A percentile compares a stretch with the other conserved stretches of the same genome.
Conservation (phyloP, 2,888 invertebrate species). For the Athrips mouffetella region DNA sequence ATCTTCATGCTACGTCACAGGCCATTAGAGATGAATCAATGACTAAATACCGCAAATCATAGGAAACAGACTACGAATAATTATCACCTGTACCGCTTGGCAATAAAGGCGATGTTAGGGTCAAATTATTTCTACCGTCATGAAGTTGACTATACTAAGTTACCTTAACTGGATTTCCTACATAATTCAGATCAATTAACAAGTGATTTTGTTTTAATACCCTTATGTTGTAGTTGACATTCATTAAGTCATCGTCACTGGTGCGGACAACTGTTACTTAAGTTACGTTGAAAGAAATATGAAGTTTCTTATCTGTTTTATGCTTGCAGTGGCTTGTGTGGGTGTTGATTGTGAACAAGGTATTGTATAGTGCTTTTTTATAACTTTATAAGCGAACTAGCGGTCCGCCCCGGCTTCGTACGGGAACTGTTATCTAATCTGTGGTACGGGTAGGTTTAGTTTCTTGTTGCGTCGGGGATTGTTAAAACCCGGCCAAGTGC, state of each 20-base stretch:
- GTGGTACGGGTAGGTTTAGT: too few relatives aligned
- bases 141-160: constrained; percentile 54
- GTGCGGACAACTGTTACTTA: neutral
- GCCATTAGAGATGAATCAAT: too few relatives aligned
- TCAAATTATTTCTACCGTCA: too few relatives aligned
- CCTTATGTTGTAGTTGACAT: constrained; percentile 21
- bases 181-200: constrained; percentile 41
- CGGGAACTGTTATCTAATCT: too few relatives aligned
- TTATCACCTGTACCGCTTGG: too few relatives aligned
- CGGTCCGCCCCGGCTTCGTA: too few relatives aligned
- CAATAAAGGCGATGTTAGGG: too few relatives aligned
- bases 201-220: constrained; percentile 36
- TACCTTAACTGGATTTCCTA: constrained; percentile 41
- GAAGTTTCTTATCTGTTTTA: neutral
- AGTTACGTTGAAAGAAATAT: neutral
- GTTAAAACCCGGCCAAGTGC: too few relatives aligned
- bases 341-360: neutral
- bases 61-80: too few relatives aligned
- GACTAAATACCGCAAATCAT: too few relatives aligned
- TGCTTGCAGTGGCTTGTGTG: neutral
- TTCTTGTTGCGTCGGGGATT: too few relatives aligned
- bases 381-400: neutral
- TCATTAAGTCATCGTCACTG: constrained; percentile 24
- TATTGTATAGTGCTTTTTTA: neutral
- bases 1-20: too few relatives aligned